These are phyloP conservation scores for Lycodopsis pacificus DNA, from an alignment of 2,797 vertebrate species.

Conservation along the genomic window DNA sequence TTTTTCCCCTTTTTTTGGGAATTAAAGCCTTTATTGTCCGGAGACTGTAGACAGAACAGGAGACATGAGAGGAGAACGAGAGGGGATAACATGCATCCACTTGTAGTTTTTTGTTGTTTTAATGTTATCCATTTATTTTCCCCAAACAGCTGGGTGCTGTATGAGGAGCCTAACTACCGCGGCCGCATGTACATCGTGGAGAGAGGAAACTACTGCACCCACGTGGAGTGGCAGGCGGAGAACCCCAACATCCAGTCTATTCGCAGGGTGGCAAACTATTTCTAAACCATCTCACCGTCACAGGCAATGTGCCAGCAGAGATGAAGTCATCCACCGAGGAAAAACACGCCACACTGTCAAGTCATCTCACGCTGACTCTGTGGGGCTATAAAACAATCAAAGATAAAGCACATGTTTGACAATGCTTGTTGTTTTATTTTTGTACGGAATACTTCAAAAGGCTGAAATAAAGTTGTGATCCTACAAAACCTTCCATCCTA, in stretches of 20 bases:
- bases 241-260: constrained; percentile 91
- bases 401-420: constrained; percentile 64
- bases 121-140: not conserved
- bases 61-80: not conserved
- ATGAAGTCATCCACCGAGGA: constrained; percentile 4
- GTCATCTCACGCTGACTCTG: constrained; percentile 37
- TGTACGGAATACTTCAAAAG: constrained; percentile 65
- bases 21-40: not conserved
- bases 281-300: constrained; percentile 74
- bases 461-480: constrained; percentile 69
- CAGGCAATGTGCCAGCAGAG: constrained; percentile 34
- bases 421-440: constrained; percentile 69
- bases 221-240: constrained; percentile 89
- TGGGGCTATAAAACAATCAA: constrained; percentile 71
- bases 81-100: not conserved
- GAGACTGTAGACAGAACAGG: not conserved
- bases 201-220: constrained; percentile 88
- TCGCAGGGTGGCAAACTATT: constrained; percentile 91
- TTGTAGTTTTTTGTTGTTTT: not conserved
- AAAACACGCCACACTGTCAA: constrained; percentile 27
- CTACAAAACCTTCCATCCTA: constrained; percentile 46
- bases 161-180: constrained; percentile 94
- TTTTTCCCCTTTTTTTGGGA: not conserved
- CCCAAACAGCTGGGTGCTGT: constrained; percentile 90
- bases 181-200: constrained; percentile 94